A percentile compares a stretch with the other conserved stretches of the same genome.
Conservation (phyloP, 2,888 invertebrate species). For the Eupelmus urozonus region DNA sequence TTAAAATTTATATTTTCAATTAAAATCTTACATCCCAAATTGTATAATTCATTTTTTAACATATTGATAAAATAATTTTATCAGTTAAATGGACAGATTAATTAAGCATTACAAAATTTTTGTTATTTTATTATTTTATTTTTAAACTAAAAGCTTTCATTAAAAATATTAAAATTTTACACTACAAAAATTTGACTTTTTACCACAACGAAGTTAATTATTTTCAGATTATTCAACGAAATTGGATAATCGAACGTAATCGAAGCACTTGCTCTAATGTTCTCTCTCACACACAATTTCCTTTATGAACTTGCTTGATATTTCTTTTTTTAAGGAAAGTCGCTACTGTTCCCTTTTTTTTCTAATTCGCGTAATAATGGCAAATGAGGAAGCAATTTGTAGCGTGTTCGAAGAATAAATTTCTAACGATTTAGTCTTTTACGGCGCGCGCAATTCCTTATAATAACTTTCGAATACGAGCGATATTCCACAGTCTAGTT, state of each 20-base stretch:
- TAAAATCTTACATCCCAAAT: no score
- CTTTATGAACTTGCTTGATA: neutral
- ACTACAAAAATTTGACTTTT: no score
- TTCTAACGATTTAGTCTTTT: constrained; percentile 25
- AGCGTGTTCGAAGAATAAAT: constrained; percentile 33
- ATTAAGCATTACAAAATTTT: no score
- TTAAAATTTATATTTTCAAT: no score
- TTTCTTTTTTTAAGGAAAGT: constrained; percentile 18
- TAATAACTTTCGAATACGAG: constrained; percentile 32
- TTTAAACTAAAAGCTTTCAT: no score
- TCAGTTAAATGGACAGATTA: no score
- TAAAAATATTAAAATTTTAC: no score
- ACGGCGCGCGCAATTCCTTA: constrained; percentile 8
- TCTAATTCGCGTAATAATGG: constrained; percentile 7
- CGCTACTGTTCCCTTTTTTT: neutral
- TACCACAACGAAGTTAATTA: no score
- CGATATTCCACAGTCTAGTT: constrained; percentile 37
- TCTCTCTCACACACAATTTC: neutral
- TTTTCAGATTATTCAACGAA: neutral
- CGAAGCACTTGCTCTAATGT: neutral
- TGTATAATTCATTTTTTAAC: no score
- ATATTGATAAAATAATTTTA: no score
- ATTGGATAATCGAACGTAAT: constrained; percentile 16
- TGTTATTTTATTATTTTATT: no score
- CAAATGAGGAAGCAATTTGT: constrained; percentile 41